phyloP scores from a whole-genome alignment of 1,140 invertebrate genomes.

The Batillaria attramentaria region DNA sequence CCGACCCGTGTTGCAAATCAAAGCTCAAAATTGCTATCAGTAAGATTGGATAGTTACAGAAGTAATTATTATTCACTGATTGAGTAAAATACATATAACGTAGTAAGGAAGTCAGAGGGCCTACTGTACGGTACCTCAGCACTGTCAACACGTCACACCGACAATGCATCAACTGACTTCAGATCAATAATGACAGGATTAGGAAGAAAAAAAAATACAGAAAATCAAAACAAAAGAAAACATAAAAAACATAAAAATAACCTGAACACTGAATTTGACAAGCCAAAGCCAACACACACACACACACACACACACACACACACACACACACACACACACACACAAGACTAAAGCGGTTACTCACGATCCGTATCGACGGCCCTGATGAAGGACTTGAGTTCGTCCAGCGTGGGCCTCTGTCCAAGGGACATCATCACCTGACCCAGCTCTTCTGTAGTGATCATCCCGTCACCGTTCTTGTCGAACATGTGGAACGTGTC shows the following conservation, averaged over 20 bases:
- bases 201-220: background rate
- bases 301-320: slow-evolving; percentile 18
- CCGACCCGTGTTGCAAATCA: too few relatives aligned
- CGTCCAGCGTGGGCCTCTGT: slow-evolving; percentile 57
- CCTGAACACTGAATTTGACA: background rate
- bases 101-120: background rate
- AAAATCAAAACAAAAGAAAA: background rate
- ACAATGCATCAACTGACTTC: background rate
- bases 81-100: background rate
- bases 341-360: slow-evolving; percentile 6
- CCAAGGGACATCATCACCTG: slow-evolving; percentile 63
- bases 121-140: background rate
- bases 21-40: too few relatives aligned
- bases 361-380: slow-evolving; percentile 64
- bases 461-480: slow-evolving; percentile 95
- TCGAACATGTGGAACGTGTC: slow-evolving; percentile 94
- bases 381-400: slow-evolving; percentile 59
- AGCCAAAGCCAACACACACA: too few relatives aligned
- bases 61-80: too few relatives aligned
- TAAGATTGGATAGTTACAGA: too few relatives aligned
- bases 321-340: slow-evolving; percentile 1
- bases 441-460: slow-evolving; percentile 63
- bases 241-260: background rate
- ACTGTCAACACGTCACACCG: background rate
- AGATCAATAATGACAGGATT: background rate